Evolutionary conservation across 2,113 vertebrate genomes (phyloP), one percentile per base, ranked within the genome.

Genomic region (Pelobates fuscus): DNA sequence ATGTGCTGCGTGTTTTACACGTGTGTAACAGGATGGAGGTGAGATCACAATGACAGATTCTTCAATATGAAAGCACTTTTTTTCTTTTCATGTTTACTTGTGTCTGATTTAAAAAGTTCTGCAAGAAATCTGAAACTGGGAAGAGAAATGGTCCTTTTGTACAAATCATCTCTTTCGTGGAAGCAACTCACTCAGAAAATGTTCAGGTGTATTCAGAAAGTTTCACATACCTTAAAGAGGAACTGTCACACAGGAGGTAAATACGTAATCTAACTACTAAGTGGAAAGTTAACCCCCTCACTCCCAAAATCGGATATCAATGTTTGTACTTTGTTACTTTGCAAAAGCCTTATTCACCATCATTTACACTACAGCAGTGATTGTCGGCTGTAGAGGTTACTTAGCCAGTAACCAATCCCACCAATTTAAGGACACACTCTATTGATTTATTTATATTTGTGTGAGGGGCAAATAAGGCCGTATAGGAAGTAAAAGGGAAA

Each of bases 11-110:
- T 18, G 78, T 84, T 1, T 46, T 81, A 2, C 18, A 67, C 3
- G 3, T 79, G 64, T 82, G 77, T 83, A 76, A 79, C 21, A 79
- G 78, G 14, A 27, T 32, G 3, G 27, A 82, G 69, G 63, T 78
- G 60, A 65, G 57, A 25, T 0, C 41, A 61, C 11, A 26, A n/a
- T n/a, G n/a, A 8, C 32, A 37, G 32, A 10, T 21, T 30, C 4
- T 52, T 41, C 1, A 59, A 21, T 17, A 12, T 5, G 18, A 21
- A 1, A 7, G 26, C 12, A 60, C n/a, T n/a, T n/a, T n/a, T n/a
- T n/a, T n/a, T n/a, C n/a, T n/a, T n/a, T n/a, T n/a, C n/a, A n/a
- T n/a, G n/a, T n/a, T n/a, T n/a, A n/a, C n/a, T n/a, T n/a, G n/a
- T n/a, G n/a, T n/a, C 29, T 6, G 58, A 30, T 8, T 1, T 17